Evolutionary conservation across 2,888 invertebrate species (phyloP), one percentile per base, ranked within the genome.

Genomic region (Synergus umbraculus): DNA sequence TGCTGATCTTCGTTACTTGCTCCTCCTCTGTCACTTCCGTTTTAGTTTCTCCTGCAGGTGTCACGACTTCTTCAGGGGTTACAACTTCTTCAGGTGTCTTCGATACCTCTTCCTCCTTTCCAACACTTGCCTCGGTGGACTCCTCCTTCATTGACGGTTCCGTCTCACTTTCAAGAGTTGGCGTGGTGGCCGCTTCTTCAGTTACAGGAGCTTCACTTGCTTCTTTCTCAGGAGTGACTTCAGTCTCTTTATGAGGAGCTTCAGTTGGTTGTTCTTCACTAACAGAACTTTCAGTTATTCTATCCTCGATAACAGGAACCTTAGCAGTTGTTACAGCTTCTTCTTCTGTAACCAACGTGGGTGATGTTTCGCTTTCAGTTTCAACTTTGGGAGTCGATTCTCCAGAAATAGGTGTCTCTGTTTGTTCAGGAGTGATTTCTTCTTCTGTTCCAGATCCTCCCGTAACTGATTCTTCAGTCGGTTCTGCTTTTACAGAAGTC

Each of bases 121-220:
- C 80, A 13, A 49, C 44, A 44, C 84, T 77, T 8, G 43, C 7
- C 77, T 83, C 82, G 15, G 81, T 77, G 63, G 84, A 78, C 18
- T 85, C 84, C 63, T 84, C 78, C 76, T 84, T 78, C 44, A 66
- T 63, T 37, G 85, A 76, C 54, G 84, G 84, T 49, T 66, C 65
- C 2, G 54, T 54, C 49, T 76, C 22, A 22, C 78, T 65, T n/a
- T 29, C 15, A 12, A 29, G 18, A 49, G 69, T n/a, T 63, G 41
- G 29, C 69, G 63, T 78, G 29, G 66, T 76, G 15, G n/a, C 37
- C 44, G 43, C 65, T 60, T 60, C 67, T 54, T 77, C 79, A 4
- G 12, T 22, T 15, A 69, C 46, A 63, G 63, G 63, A 12, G 29
- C 22, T 63, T 63, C 63, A 29, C 63, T 29, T 29, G 12, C 18